Percentiles rank a stretch among this genome's conserved stretches.
phyloP scores from a whole-genome alignment of 2,113 vertebrate species.

The Tonatia bakeri region DNA sequence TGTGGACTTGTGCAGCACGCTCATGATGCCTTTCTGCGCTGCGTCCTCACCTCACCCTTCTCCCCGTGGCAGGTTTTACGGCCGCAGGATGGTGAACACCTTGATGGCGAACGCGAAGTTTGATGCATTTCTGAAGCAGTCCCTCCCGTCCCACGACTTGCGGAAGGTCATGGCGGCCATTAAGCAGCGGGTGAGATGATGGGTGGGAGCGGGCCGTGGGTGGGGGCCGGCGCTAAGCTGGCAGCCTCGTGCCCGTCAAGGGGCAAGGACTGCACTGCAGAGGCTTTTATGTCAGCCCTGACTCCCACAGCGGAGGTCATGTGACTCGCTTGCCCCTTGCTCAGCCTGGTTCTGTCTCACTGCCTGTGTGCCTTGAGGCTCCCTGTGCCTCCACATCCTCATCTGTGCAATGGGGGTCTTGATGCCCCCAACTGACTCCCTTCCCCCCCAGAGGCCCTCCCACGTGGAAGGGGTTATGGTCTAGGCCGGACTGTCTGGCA shows the following conservation, averaged over 20 bases:
- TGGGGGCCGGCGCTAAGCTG: too few species aligned
- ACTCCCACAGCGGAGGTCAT: too few species aligned
- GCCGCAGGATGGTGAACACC: conserved; percentile 77
- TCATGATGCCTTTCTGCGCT: background rate
- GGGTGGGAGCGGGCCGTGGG: background rate
- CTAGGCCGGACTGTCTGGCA: background rate
- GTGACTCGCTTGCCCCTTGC: background rate
- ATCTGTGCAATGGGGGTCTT: background rate
- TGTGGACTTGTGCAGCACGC: background rate
- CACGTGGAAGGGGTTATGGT: background rate
- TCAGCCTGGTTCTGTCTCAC: background rate
- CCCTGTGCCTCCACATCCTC: background rate
- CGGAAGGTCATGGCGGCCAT: conserved; percentile 72
- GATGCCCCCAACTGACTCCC: background rate
- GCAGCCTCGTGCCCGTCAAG: fast-evolving
- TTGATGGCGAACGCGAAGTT: conserved; percentile 74
- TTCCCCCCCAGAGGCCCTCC: background rate
- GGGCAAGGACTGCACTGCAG: background rate
- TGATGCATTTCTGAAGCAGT: conserved; percentile 69
- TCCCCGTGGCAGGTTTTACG: conserved; percentile 74
- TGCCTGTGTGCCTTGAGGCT: background rate
- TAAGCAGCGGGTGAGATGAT: conserved; percentile 74
- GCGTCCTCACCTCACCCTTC: background rate
- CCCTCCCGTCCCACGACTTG: conserved; percentile 62
- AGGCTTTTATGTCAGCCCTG: background rate